Evolutionary conservation across 2,113 vertebrate species (phyloP).

Genomic region (Burhinus bistriatus): DNA sequence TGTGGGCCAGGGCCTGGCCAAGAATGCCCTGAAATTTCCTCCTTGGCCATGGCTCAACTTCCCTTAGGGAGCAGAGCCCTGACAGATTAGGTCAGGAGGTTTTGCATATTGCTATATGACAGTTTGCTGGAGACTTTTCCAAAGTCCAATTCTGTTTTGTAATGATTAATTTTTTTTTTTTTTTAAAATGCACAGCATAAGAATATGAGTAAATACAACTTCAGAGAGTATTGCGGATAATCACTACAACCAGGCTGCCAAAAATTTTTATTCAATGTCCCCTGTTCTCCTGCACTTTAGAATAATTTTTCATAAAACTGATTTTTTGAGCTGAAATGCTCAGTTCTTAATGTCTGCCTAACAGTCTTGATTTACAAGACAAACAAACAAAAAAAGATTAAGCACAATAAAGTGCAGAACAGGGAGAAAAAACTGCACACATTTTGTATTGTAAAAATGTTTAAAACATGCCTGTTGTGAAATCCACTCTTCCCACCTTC

Average conservation of each 20-base stretch:
- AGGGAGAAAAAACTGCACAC: accelerated
- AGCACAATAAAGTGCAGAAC: neutral
- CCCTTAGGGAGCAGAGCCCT: neutral
- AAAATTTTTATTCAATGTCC: neutral
- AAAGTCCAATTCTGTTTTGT: neutral
- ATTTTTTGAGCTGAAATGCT: neutral
- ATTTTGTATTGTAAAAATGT: neutral
- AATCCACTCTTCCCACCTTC: neutral
- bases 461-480: neutral
- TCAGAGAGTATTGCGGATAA: neutral
- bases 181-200: neutral
- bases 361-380: neutral
- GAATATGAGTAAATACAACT: neutral
- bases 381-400: neutral
- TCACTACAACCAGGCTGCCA: neutral
- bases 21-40: neutral
- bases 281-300: neutral
- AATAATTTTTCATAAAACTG: neutral
- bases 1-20: neutral
- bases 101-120: neutral
- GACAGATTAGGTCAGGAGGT: neutral
- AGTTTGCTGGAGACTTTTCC: neutral
- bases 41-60: neutral
- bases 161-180: neutral
- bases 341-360: neutral